Evolutionary conservation across 2,888 invertebrate species (phyloP).

Genomic region (Dryomyza anilis): DNA sequence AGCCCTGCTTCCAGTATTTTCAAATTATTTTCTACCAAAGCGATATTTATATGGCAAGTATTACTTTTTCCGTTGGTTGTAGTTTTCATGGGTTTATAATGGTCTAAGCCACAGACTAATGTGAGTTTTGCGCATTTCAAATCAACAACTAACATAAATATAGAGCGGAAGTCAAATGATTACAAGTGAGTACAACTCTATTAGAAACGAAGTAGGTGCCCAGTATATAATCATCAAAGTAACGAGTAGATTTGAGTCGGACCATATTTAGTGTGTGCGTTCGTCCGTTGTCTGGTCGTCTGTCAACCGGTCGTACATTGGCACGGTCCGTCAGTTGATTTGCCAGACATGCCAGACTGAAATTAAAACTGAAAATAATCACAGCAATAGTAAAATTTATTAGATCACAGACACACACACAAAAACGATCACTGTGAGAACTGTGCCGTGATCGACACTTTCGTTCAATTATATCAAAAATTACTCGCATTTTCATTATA

Average conservation of each 20-base stretch:
- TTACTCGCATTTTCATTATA: neutral
- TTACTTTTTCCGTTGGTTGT: no score
- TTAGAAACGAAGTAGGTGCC: neutral
- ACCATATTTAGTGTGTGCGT: neutral
- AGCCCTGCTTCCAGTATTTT: no score
- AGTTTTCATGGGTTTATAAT: no score
- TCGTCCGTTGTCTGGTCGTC: neutral
- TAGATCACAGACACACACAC: conserved; percentile 8
- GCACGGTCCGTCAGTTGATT: no score
- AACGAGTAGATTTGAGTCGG: neutral
- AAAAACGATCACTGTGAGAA: neutral
- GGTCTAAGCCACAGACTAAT: no score
- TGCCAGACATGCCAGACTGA: neutral
- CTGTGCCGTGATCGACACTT: conserved; percentile 7
- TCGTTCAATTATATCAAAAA: conserved; percentile 18
- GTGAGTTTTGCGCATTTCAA: neutral
- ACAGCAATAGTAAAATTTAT: neutral
- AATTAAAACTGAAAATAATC: neutral
- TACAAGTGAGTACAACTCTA: neutral
- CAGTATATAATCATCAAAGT: conserved; percentile 1
- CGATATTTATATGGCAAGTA: no score
- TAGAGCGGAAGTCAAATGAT: conserved; percentile 9
- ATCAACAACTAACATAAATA: neutral
- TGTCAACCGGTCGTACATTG: neutral
- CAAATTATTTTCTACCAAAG: no score